Percentiles rank a stretch among this genome's conserved stretches.
These are phyloP conservation scores for Nycticorax nycticorax DNA, from an alignment of 2,113 vertebrate species.

Conservation along the genomic window DNA sequence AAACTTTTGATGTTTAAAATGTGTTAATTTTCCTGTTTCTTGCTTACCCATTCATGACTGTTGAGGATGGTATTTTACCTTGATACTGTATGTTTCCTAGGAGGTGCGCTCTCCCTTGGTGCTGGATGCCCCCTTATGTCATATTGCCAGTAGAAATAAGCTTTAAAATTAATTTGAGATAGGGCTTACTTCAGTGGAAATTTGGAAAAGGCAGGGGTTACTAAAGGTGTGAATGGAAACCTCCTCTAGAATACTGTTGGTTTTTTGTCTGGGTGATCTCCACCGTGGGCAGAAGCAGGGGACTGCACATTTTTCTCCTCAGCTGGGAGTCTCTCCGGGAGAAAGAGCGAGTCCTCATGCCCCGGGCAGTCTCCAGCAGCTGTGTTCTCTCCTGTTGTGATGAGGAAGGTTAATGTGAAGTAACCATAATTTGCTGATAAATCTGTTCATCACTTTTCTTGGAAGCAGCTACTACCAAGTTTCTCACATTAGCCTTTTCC, in stretches of 20 bases:
- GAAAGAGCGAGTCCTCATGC: accelerated
- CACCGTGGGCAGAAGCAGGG: background rate
- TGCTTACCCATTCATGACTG: background rate
- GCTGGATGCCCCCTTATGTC: background rate
- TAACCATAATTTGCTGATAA: background rate
- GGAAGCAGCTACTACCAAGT: background rate
- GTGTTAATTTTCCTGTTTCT: background rate
- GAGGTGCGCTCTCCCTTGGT: accelerated
- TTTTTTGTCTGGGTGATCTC: background rate
- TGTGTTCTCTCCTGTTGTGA: background rate
- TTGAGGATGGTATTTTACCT: background rate
- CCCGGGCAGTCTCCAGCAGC: background rate
- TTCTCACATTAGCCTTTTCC: background rate
- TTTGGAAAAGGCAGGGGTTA: background rate
- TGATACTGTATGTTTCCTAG: accelerated
- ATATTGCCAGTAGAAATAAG: background rate
- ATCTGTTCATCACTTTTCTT: background rate
- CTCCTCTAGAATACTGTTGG: background rate
- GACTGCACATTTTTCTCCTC: background rate
- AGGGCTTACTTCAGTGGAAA: background rate
- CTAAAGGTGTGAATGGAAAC: accelerated
- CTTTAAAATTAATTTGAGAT: background rate
- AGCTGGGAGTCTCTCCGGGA: background rate
- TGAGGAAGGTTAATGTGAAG: background rate
- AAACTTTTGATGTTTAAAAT: background rate